A percentile compares a stretch with the other conserved stretches of the same genome.
Evolutionary conservation across 2,113 vertebrate species (phyloP).

Genomic region (Silurus asotus): DNA sequence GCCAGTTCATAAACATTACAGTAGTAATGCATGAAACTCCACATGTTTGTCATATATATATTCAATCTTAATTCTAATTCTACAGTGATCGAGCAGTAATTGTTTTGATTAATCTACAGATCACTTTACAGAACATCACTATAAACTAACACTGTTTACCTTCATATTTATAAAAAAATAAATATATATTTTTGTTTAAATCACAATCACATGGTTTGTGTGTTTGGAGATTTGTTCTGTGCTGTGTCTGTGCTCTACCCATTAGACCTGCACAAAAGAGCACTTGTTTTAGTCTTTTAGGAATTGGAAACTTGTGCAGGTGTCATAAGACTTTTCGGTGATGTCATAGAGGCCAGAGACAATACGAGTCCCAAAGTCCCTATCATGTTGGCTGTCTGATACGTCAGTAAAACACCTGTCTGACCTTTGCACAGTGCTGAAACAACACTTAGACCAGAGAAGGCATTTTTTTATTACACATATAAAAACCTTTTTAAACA

Average conservation of each 20-base stretch:
- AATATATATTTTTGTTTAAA: conserved; percentile 39
- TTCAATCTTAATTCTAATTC: background rate
- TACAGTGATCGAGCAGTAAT: background rate
- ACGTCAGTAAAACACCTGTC: conserved; percentile 36
- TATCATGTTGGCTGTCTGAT: background rate
- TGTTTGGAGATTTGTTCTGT: conserved; percentile 31
- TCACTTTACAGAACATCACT: background rate
- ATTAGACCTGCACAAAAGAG: conserved; percentile 63
- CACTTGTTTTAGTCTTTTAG: conserved; percentile 50
- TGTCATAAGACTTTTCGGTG: conserved; percentile 60
- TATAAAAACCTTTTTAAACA: background rate
- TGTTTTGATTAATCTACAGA: background rate
- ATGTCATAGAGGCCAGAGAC: conserved; percentile 63
- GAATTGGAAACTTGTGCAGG: conserved; percentile 32
- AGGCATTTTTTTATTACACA: background rate
- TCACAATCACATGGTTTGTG: conserved; percentile 61
- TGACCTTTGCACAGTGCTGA: conserved; percentile 31
- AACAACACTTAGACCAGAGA: background rate
- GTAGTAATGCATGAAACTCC: background rate
- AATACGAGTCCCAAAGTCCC: background rate
- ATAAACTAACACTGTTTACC: background rate
- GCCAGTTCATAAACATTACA: conserved; percentile 4
- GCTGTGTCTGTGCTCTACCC: conserved; percentile 34
- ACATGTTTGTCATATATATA: background rate
- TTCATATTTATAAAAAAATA: too few species aligned